Evolutionary conservation across 2,888 invertebrate genomes (phyloP), one percentile per base, ranked within the genome.

Genomic region (Lobophora halterata): DNA sequence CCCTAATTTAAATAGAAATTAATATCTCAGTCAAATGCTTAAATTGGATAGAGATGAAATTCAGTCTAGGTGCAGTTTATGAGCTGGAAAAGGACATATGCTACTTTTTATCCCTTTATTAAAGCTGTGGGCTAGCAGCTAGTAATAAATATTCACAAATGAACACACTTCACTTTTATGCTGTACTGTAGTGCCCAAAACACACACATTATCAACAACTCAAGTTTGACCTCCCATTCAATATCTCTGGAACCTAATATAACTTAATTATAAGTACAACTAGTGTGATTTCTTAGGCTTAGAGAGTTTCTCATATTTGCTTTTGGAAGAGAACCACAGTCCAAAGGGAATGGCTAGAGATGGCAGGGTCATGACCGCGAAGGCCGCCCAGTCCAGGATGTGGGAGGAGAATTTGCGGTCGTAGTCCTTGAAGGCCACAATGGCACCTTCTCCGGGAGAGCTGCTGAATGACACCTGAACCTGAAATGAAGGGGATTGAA

Each of bases 321-420:
- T 93, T 81, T 98, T 98, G 66, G 97, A 97, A 12, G 95, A 93
- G 83, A 92, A 97, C 98, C 98, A 99, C 47, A 99, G 89, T 17
- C 93, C 92, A 76, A 97, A 96, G 39, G 98, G 98, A 73, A 99
- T 97, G 23, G 94, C 95, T 25, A 99, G 88, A 1, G 98, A 97
- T 3, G 98, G 98, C 20, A 98, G 88, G 12, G 97, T 96, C 97
- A 99, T 97, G 36, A 99, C 92, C 17, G 97, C 97, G 71, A 99
- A 99, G 12, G 97, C 96, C 34, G 94, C 89, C 99, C 99, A 99
- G 83, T 98, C 98, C 46, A 97, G 94, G 72, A 96, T 93, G 85
- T 98, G 98, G 0, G 98, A 97, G 1, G 98, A 98, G 88, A 98
- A 98, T 70, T 97, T 95, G 80, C 97, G 95, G 82, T 98, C 97